phyloP scores from a whole-genome alignment of 2,797 vertebrate genomes.

The Coendou prehensilis region DNA sequence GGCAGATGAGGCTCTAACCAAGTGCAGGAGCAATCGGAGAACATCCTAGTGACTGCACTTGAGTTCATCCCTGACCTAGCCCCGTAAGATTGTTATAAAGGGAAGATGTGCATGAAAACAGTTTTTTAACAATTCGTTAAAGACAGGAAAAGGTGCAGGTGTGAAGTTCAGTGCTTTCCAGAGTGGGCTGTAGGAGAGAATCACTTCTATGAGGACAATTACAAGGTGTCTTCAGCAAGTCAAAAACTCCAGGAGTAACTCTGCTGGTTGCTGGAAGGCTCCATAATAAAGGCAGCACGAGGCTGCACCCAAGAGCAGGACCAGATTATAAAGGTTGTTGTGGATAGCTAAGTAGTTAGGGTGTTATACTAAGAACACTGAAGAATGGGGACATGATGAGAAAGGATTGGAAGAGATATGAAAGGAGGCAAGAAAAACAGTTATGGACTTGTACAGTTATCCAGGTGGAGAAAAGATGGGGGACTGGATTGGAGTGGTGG shows the following conservation, averaged over 20 bases:
- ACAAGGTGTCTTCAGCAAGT: neutral
- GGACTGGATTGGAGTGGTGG: neutral
- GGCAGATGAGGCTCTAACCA: neutral
- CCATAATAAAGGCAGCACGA: neutral
- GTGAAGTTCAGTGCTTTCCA: neutral
- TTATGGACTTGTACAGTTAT: neutral
- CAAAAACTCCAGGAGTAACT: neutral
- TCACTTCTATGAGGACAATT: neutral
- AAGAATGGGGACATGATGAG: neutral
- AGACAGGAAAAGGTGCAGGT: neutral
- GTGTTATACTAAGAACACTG: neutral
- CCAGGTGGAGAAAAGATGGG: neutral
- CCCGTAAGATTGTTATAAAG: neutral
- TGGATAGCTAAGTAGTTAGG: neutral
- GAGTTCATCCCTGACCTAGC: neutral
- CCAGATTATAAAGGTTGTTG: neutral
- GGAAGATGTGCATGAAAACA: neutral
- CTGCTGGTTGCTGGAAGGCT: neutral
- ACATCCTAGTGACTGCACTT: neutral
- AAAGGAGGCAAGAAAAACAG: neutral
- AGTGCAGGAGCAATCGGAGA: neutral
- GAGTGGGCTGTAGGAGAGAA: neutral
- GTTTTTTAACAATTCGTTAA: conserved; percentile 2
- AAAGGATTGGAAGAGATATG: neutral
- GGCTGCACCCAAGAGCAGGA: neutral